A percentile compares a stretch with the other conserved stretches of the same genome.
Conservation (phyloP, 35 echinoderm and acorn worm species). For the Amphiura filiformis region DNA sequence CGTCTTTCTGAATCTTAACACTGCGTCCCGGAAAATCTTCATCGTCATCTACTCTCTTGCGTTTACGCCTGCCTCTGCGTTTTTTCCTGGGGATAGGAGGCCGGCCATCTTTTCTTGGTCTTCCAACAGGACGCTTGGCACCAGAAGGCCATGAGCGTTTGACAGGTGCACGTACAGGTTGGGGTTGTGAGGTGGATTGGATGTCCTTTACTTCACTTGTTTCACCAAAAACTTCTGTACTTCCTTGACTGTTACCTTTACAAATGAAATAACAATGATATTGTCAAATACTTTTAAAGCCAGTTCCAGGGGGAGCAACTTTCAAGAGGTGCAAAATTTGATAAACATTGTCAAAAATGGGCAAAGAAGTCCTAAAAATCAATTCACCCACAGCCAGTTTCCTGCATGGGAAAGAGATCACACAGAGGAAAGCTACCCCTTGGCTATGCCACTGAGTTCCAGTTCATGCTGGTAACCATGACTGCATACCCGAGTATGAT, state of each 20-base stretch:
- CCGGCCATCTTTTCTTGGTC: conserved; percentile 72
- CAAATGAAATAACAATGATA: background rate
- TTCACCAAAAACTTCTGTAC: background rate
- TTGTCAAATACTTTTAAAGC: background rate
- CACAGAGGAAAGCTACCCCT: no score
- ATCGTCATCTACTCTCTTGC: conserved; percentile 49
- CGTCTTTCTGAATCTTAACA: conserved; percentile 59
- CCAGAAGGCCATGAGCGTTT: background rate
- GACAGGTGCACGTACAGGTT: background rate
- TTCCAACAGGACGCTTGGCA: conserved; percentile 60
- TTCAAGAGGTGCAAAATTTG: no score
- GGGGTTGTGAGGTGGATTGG: background rate
- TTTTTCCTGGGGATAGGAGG: conserved; percentile 57
- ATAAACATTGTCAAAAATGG: no score
- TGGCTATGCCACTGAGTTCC: no score
- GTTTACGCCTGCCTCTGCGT: conserved; percentile 32
- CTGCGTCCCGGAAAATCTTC: conserved; percentile 16
- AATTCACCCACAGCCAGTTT: no score
- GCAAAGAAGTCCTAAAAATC: no score
- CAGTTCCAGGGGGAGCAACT: no score
- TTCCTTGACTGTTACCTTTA: background rate
- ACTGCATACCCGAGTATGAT: no score
- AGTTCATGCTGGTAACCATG: no score
- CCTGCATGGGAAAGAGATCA: no score
- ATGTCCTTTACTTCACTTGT: background rate